Evolutionary conservation across 2,113 vertebrate species (phyloP), one percentile per base, ranked within the genome.

Genomic region (Athene noctua): DNA sequence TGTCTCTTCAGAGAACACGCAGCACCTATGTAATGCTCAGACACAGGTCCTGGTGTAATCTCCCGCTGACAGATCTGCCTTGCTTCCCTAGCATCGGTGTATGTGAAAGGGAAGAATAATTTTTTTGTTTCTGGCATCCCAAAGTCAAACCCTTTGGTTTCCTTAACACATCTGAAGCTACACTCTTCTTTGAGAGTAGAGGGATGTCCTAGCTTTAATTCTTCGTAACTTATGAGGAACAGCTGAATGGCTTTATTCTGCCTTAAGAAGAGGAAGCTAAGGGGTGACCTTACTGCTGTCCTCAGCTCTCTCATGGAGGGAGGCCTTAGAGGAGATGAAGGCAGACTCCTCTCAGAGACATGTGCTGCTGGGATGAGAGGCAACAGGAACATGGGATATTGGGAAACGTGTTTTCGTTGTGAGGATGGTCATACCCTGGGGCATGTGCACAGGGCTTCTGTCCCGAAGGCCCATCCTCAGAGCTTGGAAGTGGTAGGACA

Each of bases 401-500:
- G 36, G 36, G 59, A 86, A 63, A 70, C 0, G 2, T 46, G 47
- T 36, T 52, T 54, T 80, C 21, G 17, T 11, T 4, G 1, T 57
- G 36, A 57, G 27, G 6, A 27, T 59, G 9, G 25, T 72, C 58
- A 67, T 10, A 66, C 42, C 29, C 17, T 68, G 42, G 9, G 36
- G 20, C 34, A 32, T 13, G 13, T 63, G 25, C 42, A 10, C 19
- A 42, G 57, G 27, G 13, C 47, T 81, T 10, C 21, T 21, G 21
- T 49, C 42, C 27, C 0, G 1, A 23, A 62, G 20, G 36, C 47
- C 13, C 2, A 10, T 90, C 38, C 46, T 80, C 40, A 38, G 62
- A 49, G 30, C 62, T 70, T 1, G 0, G 29, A 70, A 70, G 29
- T 11, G 18, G 40, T 34, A 30, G 63, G 46, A 49, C 0, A 0